Base-by-base conservation (phyloP, 2,888 invertebrate species). In the Ryuthela nishihirai region DNA sequence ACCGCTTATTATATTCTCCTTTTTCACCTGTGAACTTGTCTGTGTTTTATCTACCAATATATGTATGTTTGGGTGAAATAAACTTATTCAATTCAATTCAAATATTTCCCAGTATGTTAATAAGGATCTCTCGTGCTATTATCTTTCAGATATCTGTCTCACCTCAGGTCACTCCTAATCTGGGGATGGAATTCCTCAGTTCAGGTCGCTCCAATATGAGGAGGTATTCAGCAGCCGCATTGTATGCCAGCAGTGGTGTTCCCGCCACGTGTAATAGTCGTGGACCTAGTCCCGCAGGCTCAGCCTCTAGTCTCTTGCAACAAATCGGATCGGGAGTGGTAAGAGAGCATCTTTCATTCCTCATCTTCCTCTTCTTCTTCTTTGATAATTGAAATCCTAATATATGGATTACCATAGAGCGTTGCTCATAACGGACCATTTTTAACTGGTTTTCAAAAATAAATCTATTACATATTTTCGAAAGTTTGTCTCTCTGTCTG, bases 201-300 rank as follows among this genome's bases (percentile, higher is more conserved):
- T 66, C 64, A 3, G 63, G 64, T 24, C 63, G 67, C 18, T 53
- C 64, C 21, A 62, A 55, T 40, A 50, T 47, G 54, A 50, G 67
- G 12, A 55, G 67, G 1, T 67, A 66, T 49, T 67, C 67, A 15
- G 66, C 67, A 24, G 66, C 56, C 5, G 58, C 62, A 9, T 47
- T 58, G 15, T 54, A 54, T 38, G 54, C 56, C 1, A 58, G 58
- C 24, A 50, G 54, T 29, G 61, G 61, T 6, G 53, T 59, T 10
- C 54, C 54, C 4, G 54, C 49, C 15, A 49, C 49, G 17, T 60
- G 54, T 18, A 49, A 49, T 35, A 49, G 54, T 34, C 38, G 54
- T 12, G 54, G 50, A 2, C 56, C 56, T 1, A 58, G 58, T 25
- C 62, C 56, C n/a, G 62, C 62, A 7, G 54, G 54, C 25, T 55